Evolutionary conservation across 2,797 vertebrate genomes (phyloP).

Genomic region (Lacerta agilis): DNA sequence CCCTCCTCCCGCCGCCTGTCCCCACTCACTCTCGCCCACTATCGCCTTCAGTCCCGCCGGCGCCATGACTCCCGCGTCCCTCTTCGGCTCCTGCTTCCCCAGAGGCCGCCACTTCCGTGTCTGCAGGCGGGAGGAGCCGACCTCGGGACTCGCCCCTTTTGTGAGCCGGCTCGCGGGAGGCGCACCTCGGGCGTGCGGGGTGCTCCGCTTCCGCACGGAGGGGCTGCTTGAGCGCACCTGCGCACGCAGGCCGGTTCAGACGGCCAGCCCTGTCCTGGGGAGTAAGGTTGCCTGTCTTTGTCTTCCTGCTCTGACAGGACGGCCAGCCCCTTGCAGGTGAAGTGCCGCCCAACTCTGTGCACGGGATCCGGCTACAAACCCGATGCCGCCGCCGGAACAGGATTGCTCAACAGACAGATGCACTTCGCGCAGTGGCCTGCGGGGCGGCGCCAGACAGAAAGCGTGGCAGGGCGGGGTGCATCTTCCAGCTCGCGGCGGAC

Average conservation of each 20-base stretch:
- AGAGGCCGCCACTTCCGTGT: conserved; percentile 10
- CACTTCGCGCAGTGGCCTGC: background rate
- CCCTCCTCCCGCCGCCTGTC: background rate
- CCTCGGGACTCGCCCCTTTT: background rate
- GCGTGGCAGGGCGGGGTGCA: background rate
- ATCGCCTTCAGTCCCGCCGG: conserved; percentile 31
- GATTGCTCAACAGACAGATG: background rate
- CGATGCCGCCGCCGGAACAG: too few relatives aligned
- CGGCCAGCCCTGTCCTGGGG: background rate
- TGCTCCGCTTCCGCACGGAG: background rate
- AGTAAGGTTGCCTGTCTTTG: too few relatives aligned
- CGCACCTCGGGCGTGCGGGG: background rate
- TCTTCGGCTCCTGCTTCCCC: background rate
- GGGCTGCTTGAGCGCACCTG: too few relatives aligned
- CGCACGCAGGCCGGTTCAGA: background rate
- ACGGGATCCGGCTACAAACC: background rate
- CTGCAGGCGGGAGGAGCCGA: background rate
- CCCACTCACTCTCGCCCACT: conserved; percentile 60
- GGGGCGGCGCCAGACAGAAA: background rate
- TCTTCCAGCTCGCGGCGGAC: background rate
- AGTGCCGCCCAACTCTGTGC: background rate
- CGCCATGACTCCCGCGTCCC: conserved; percentile 9
- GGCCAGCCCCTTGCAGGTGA: background rate
- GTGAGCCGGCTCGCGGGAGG: background rate
- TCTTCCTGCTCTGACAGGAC: background rate